Percentiles rank a stretch among this genome's conserved stretches.
These are phyloP conservation scores for Lepidothrix coronata DNA, from an alignment of 2,113 vertebrate species.

Conservation along the genomic window DNA sequence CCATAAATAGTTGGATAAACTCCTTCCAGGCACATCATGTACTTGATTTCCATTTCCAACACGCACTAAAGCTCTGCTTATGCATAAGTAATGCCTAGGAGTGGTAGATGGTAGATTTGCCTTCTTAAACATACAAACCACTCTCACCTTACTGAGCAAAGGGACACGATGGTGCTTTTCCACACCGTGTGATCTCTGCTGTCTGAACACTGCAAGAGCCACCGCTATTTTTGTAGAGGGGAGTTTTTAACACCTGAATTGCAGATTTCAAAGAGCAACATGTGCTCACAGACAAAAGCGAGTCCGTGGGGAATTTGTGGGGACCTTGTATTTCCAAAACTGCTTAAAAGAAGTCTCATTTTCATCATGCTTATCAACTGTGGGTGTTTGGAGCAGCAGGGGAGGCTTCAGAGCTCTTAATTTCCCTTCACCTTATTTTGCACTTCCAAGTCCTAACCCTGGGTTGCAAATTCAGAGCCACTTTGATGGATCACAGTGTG, in stretches of 20 bases:
- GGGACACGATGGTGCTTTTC: background rate
- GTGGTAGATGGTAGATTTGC: background rate
- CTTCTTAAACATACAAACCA: background rate
- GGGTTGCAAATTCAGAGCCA: background rate
- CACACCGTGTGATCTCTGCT: background rate
- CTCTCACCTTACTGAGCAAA: background rate
- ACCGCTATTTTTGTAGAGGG: background rate
- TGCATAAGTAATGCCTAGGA: background rate
- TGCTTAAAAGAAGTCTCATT: background rate
- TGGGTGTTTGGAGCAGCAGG: background rate
- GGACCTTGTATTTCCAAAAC: background rate
- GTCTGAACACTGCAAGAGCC: background rate
- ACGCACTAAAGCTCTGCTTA: background rate
- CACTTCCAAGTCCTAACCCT: background rate
- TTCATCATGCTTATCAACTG: background rate
- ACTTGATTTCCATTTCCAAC: constrained; percentile 48
- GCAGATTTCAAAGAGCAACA: background rate
- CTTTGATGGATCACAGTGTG: background rate
- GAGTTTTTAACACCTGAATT: constrained; percentile 4
- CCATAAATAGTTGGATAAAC: constrained; percentile 43
- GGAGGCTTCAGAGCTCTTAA: background rate
- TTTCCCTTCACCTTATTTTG: background rate
- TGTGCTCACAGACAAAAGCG: background rate
- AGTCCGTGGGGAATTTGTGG: background rate
- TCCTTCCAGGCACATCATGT: constrained; percentile 35